Conservation (phyloP, 2,888 invertebrate genomes). For the Calameuta filiformis region DNA sequence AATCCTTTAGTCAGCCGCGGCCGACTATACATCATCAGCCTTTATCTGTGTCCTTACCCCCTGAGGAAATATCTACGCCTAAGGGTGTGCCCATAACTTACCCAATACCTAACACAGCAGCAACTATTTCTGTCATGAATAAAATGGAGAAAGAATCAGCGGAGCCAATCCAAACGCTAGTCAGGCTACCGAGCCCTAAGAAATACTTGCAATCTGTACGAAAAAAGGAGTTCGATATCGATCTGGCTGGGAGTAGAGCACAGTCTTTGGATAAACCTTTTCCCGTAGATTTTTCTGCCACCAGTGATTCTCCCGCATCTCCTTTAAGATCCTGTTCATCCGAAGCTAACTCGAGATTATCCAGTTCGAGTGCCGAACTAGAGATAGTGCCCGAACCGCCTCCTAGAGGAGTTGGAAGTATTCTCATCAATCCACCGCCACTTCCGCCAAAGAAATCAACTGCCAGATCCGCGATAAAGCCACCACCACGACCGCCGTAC, state of each 20-base stretch:
- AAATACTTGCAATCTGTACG: constrained; percentile 51
- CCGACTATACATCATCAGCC: constrained; percentile 70
- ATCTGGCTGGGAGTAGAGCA: constrained; percentile 38
- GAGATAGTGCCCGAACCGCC: constrained; percentile 74
- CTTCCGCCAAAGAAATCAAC: constrained; percentile 78
- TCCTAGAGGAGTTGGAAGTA: constrained; percentile 75
- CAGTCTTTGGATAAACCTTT: constrained; percentile 54
- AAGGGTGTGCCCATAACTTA: background rate
- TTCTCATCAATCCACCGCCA: constrained; percentile 77
- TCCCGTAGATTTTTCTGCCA: constrained; percentile 55
- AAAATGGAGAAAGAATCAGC: constrained; percentile 37
- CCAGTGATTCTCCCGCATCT: constrained; percentile 53
- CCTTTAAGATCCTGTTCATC: constrained; percentile 55
- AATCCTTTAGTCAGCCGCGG: constrained; percentile 35
- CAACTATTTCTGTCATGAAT: constrained; percentile 5
- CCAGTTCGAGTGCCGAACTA: constrained; percentile 60
- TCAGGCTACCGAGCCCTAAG: constrained; percentile 63
- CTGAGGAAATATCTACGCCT: constrained; percentile 70
- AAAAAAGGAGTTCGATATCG: constrained; percentile 51
- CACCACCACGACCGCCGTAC: constrained; percentile 75
- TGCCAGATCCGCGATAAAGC: constrained; percentile 71
- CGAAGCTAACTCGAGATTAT: constrained; percentile 54
- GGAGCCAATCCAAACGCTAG: constrained; percentile 49
- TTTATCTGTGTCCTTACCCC: constrained; percentile 76
- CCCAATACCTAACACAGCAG: background rate